These are phyloP conservation scores for Barbus barbus DNA, from an alignment of 2,113 vertebrate genomes.

Conservation along the genomic window DNA sequence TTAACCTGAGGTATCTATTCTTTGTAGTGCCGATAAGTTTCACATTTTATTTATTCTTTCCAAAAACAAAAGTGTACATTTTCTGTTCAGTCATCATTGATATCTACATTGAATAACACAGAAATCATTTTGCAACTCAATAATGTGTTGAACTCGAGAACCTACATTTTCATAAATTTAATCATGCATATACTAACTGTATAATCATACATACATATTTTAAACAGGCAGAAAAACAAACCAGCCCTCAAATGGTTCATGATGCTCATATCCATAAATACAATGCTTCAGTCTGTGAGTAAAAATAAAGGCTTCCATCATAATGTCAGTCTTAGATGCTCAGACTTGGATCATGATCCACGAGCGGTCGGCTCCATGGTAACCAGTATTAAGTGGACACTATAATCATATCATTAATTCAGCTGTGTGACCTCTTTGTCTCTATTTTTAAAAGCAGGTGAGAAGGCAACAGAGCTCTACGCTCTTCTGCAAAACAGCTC, in stretches of 20 bases:
- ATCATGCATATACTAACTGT: background rate
- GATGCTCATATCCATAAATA: constrained; percentile 52
- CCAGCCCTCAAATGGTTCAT: constrained; percentile 43
- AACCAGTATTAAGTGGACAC: constrained; percentile 62
- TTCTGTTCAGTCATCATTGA: no score
- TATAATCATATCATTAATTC: constrained; percentile 63
- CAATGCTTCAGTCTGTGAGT: constrained; percentile 48
- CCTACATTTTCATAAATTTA: background rate
- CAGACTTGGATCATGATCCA: constrained; percentile 44
- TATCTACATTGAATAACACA: no score
- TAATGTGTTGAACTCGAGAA: background rate
- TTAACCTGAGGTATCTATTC: constrained; percentile 8
- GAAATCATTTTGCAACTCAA: no score
- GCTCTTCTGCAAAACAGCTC: background rate
- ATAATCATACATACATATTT: background rate
- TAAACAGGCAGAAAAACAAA: constrained; percentile 20
- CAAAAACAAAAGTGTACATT: background rate
- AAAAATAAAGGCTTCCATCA: constrained; percentile 54
- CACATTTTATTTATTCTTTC: background rate
- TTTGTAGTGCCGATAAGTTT: background rate
- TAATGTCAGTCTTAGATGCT: constrained; percentile 49
- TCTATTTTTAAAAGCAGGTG: constrained; percentile 59
- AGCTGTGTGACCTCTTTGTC: constrained; percentile 57
- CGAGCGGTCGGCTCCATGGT: constrained; percentile 54
- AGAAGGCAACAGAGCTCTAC: constrained; percentile 48